Base-by-base conservation (phyloP, 1,140 invertebrate genomes). In the Mactra quadrangularis region DNA sequence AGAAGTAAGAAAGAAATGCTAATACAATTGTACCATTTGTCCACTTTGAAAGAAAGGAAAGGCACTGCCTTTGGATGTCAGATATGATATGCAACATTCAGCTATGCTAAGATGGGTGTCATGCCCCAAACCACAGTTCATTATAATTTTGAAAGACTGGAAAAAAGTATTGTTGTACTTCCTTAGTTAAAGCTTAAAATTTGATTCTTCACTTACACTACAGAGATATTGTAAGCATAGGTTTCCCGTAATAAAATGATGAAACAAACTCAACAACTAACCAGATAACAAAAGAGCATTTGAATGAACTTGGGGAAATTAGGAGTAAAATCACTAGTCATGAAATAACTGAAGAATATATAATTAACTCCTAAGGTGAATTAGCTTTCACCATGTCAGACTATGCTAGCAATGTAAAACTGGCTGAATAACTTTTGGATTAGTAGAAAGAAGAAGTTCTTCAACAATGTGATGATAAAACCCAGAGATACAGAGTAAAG, bases 381-480 rank as follows among this genome's bases (percentile, higher is more conserved):
- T 29, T 47, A 52, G n/a, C 27, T 15, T 50, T 27, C 47, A 71
- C 68, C 1, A 71, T 71, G 47, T 27, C n/a, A 11, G 68, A 71
- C 31, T 22, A 47, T 25, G 68, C 50, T 33, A 47, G 22, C 22
- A 71, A 71, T 50, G 47, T 52, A 29, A 71, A 71, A 25, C 13
- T 25, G 27, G 45, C 68, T 7, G 50, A 53, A 3, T 25, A 22
- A 19, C 45, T 71, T 27, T 25, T 53, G 17, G 29, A 50, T 53
- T 19, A 71, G 31, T 71, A 47, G 68, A 13, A 47, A 13, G 22
- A 29, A 11, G 47, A 52, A 52, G 47, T 52, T 38, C 22, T 71
- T 19, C 0, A 53, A 17, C 29, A 53, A 19, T 22, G 22, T 50
- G 68, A 27, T 9, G 27, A 22, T 6, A 11, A 25, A 15, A 19